A percentile compares a stretch with the other conserved stretches of the same genome.
phyloP scores from a whole-genome alignment of 2,113 vertebrate species.

The Sinocyclocheilus anshuiensis region DNA sequence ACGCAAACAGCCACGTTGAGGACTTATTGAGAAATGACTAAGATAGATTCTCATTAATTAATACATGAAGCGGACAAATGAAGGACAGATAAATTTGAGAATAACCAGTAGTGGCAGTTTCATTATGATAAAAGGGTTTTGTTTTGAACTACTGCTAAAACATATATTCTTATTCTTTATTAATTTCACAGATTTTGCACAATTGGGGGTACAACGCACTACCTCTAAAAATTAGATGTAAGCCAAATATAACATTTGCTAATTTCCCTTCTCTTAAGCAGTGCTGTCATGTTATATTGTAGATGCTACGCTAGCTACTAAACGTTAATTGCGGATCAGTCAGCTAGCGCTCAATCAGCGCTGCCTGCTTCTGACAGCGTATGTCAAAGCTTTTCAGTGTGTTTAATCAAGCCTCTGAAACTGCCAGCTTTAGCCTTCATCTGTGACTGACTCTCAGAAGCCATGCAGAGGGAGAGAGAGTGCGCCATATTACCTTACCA shows the following conservation, averaged over 20 bases:
- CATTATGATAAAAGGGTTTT: background rate
- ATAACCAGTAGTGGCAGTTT: background rate
- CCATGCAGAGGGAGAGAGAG: background rate
- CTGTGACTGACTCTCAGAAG: conserved; percentile 21
- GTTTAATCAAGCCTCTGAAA: conserved; percentile 58
- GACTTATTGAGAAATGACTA: conserved; percentile 29
- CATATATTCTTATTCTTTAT: background rate
- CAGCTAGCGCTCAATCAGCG: conserved; percentile 12
- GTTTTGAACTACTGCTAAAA: background rate
- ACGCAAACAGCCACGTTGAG: background rate
- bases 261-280: background rate
- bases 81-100: background rate
- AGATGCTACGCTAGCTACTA: conserved; percentile 11
- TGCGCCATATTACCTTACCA: conserved; percentile 44
- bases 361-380: conserved; percentile 55
- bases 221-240: too few species aligned
- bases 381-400: conserved; percentile 42
- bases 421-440: conserved; percentile 22
- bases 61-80: background rate
- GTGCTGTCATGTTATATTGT: background rate
- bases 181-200: background rate
- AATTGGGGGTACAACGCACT: background rate
- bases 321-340: conserved; percentile 25
- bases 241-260: background rate
- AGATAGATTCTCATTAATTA: background rate